These are phyloP conservation scores for Oxygymnocypris stewartii DNA, from an alignment of 2,113 vertebrate species.

Conservation along the genomic window DNA sequence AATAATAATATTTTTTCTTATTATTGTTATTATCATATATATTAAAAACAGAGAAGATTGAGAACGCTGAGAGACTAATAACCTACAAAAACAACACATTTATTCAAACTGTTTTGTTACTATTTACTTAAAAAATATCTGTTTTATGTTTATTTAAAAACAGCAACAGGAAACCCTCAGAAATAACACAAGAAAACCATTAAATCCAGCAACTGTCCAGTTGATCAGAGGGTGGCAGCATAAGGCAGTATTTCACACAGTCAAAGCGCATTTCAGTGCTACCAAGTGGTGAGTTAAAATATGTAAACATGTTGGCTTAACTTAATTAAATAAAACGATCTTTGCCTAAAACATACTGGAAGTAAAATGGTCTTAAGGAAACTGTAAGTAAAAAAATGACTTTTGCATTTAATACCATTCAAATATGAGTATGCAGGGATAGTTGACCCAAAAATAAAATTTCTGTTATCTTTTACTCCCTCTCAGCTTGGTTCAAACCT, in stretches of 20 bases:
- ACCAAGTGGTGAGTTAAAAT: too few species aligned
- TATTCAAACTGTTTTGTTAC: background rate
- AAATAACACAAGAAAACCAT: background rate
- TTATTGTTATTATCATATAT: background rate
- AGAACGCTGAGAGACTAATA: background rate
- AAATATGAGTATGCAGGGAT: too few species aligned
- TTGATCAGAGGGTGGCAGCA: constrained; percentile 51
- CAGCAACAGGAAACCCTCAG: background rate
- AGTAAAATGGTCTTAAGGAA: too few species aligned
- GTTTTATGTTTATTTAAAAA: background rate
- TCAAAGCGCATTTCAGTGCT: background rate
- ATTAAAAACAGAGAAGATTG: background rate
- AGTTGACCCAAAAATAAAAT: too few species aligned
- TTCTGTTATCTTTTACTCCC: too few species aligned
- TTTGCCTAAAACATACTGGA: background rate
- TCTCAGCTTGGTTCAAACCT: too few species aligned
- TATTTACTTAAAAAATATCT: background rate
- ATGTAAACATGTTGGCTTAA: too few species aligned
- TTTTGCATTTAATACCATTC: background rate
- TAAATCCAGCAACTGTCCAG: background rate
- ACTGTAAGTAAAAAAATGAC: background rate
- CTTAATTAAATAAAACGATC: background rate
- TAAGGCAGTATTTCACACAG: background rate
- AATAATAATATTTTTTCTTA: background rate
- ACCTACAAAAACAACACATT: background rate